phyloP scores from a whole-genome alignment of 1,140 invertebrate genomes.

The Heliconius melpomene region DNA sequence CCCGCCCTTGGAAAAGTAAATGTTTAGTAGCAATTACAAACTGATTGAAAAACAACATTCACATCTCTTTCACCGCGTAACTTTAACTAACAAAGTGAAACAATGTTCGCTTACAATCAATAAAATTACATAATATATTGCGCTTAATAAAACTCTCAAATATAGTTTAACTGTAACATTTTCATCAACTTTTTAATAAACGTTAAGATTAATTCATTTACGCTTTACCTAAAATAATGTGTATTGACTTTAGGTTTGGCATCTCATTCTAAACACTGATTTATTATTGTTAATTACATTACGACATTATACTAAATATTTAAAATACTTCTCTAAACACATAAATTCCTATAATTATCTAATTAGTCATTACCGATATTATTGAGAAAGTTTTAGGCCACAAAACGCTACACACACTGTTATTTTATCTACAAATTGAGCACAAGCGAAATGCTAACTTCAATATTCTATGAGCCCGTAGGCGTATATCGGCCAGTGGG shows the following conservation, averaged over 20 bases:
- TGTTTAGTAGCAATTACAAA: conserved; percentile 42
- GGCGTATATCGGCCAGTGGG: background rate
- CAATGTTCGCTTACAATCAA: conserved; percentile 78
- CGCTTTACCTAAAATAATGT: conserved; percentile 80
- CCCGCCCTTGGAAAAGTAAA: conserved; percentile 35
- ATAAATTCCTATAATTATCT: conserved; percentile 79
- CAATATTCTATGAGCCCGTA: background rate
- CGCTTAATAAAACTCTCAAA: conserved; percentile 81
- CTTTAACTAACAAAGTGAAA: conserved; percentile 80
- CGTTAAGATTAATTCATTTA: conserved; percentile 80
- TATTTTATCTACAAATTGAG: conserved; percentile 53
- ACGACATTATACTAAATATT: conserved; percentile 74
- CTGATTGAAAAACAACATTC: conserved; percentile 67
- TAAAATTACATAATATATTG: conserved; percentile 75
- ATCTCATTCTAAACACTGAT: conserved; percentile 80
- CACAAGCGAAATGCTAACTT: conserved; percentile 46
- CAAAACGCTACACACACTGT: conserved; percentile 70
- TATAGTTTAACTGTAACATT: conserved; percentile 81
- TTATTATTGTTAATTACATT: conserved; percentile 67
- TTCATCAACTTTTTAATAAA: conserved; percentile 80
- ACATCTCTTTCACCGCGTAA: conserved; percentile 76
- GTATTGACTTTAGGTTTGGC: conserved; percentile 81
- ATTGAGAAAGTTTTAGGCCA: conserved; percentile 75
- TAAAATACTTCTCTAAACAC: conserved; percentile 81
- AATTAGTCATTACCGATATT: conserved; percentile 76